Evolutionary conservation across 2,113 vertebrate genomes (phyloP), one percentile per base, ranked within the genome.

Genomic region (Takifugu flavidus): DNA sequence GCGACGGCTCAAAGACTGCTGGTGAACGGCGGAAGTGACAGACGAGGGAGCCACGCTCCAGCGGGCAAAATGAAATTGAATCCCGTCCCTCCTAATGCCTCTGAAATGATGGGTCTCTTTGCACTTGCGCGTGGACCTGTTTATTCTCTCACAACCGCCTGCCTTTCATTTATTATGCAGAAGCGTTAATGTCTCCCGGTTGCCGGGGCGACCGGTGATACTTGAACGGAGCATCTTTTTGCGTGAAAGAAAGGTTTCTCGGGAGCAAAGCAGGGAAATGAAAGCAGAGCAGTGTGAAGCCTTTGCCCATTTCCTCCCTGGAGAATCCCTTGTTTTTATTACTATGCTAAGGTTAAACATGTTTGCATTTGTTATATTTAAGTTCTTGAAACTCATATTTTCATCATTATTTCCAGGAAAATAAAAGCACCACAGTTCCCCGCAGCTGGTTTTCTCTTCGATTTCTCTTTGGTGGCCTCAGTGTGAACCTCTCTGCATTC

Each of bases 1-100:
- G 56, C 31, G 10, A 58, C 25, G 45, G 58, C 49, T 79, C 34
- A 63, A 34, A 61, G 51, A 55, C 43, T 58, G 57, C 39, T 52
- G 58, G 77, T 77, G 68, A 81, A 61, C 53, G 44, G 66, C 57
- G 29, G 70, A 74, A 79, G 73, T 82, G 75, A 79, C 67, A 76
- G 83, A 85, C 53, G 65, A 82, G 74, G 52, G 53, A 72, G 66
- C 74, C 72, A 71, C 49, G 79, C 79, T 79, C 82, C 34, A 46
- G 68, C 67, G 65, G 56, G 65, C 72, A 57, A 25, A 62, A 75
- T 45, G 46, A 84, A 88, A 88, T 86, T 81, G 70, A 87, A 88
- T 80, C 71, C 72, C n/a, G 67, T 82, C 80, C 76, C 49, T 13
- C 58, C 78, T 71, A 70, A 83, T 86, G 74, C 74, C 45, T 70